A percentile compares a stretch with the other conserved stretches of the same genome.
Evolutionary conservation across 1,140 invertebrate genomes (phyloP).

Genomic region (Zeugodacus cucurbitae): DNA sequence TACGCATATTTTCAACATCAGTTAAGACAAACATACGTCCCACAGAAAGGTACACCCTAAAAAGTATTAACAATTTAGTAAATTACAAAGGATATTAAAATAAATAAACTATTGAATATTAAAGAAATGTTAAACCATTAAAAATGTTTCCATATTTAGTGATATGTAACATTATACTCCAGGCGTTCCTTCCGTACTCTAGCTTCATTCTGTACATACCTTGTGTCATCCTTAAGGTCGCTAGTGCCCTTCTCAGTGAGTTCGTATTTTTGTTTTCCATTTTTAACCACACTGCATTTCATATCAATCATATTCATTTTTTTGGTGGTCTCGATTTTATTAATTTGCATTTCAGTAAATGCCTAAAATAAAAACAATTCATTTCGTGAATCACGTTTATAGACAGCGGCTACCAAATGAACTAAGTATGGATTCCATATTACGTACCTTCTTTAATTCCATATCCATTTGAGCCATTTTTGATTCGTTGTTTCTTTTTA

Average conservation of each 20-base stretch:
- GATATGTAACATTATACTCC: neutral
- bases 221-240: conserved; percentile 55
- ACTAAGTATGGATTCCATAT: neutral
- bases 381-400: conserved; percentile 6
- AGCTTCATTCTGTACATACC: conserved; percentile 52
- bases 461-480: conserved; percentile 64
- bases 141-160: neutral
- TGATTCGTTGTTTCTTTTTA: neutral
- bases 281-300: conserved; percentile 63
- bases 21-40: conserved; percentile 65
- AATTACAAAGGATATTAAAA: neutral
- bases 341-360: conserved; percentile 65
- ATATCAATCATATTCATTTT: conserved; percentile 65
- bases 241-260: conserved; percentile 61
- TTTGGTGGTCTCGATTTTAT: conserved; percentile 64
- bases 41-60: conserved; percentile 61
- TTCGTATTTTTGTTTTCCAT: conserved; percentile 62
- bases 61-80: conserved; percentile 6
- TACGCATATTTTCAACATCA: conserved; percentile 59
- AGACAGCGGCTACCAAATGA: neutral
- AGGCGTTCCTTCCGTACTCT: neutral
- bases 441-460: conserved; percentile 62
- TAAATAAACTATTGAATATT: neutral
- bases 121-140: neutral
- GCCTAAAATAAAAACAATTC: conserved; percentile 49